Evolutionary conservation across 1,140 invertebrate species (phyloP), one percentile per base, ranked within the genome.

Genomic region (Brachionus plicatilis): DNA sequence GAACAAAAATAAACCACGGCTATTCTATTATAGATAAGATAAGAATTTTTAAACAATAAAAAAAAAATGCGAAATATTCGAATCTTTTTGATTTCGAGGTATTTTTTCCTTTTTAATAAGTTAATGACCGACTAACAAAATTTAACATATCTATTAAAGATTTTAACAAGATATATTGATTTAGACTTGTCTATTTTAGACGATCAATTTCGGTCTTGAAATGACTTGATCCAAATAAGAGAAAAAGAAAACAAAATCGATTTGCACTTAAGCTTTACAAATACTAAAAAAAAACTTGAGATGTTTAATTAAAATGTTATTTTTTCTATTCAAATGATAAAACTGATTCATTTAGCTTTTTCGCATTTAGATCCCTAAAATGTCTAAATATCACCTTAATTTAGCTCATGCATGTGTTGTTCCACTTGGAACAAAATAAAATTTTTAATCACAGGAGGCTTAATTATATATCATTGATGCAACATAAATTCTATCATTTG

Each of bases 271-370:
- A 20, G 37, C 68, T 72, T 72, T 43, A 17, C 37, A 72, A 72
- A 72, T 41, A 41, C 12, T 72, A 41, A 43, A 43, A 41, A 68
- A 68, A 68, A 72, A 72, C 29, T 72, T 72, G 68, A 72, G 68
- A 72, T 72, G 68, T 72, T 72, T 72, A 72, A 72, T 72, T 72
- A 72, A 72, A 72, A 72, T 72, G 68, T 72, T 72, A 72, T 43
- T 72, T 41, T 41, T 41, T 37, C 41, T 43, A 43, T 41, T 41
- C 17, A 72, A 72, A 72, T 72, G 68, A 72, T 72, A 72, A 72
- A 43, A 43, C 33, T 72, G n/a, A 17, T 72, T 17, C n/a, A 43
- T 37, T 72, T 72, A n/a, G 33, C 17, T 41, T 72, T 37, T 41
- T 72, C 17, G 37, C 68, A 72, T 20, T 43, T 17, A 41, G 41